Percentiles rank a stretch among this genome's conserved stretches.
Evolutionary conservation across 2,113 vertebrate species (phyloP).

Genomic region (Azemiops feae): DNA sequence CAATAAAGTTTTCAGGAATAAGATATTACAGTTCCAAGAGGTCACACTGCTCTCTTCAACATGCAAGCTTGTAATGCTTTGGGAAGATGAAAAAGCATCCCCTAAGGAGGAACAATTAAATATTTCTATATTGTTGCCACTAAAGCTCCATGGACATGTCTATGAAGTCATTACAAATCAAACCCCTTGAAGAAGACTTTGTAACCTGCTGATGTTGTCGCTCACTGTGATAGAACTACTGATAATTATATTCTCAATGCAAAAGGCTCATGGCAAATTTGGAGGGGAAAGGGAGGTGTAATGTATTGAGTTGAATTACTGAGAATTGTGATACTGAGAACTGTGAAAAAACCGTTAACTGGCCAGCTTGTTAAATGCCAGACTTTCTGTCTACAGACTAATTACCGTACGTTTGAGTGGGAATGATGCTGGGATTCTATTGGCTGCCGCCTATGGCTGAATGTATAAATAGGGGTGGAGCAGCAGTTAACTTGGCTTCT

Average conservation of each 20-base stretch:
- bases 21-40: background rate
- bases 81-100: background rate
- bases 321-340: too few relatives aligned
- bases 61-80: background rate
- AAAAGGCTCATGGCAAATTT: background rate
- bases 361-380: too few relatives aligned
- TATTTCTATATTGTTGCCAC: background rate
- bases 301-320: too few relatives aligned
- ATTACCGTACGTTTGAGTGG: too few relatives aligned
- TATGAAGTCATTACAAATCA: background rate
- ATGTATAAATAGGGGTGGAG: too few relatives aligned
- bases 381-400: too few relatives aligned
- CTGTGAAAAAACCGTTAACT: too few relatives aligned
- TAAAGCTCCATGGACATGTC: background rate
- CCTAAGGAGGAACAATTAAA: background rate
- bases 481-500: too few relatives aligned
- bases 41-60: background rate
- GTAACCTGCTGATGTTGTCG: background rate
- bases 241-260: background rate
- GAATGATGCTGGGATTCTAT: too few relatives aligned
- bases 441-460: too few relatives aligned
- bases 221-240: background rate
- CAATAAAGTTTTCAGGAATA: background rate
- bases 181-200: background rate
- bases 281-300: fast-evolving